phyloP scores from a whole-genome alignment of 2,113 vertebrate genomes.

The Notiomystis cincta region DNA sequence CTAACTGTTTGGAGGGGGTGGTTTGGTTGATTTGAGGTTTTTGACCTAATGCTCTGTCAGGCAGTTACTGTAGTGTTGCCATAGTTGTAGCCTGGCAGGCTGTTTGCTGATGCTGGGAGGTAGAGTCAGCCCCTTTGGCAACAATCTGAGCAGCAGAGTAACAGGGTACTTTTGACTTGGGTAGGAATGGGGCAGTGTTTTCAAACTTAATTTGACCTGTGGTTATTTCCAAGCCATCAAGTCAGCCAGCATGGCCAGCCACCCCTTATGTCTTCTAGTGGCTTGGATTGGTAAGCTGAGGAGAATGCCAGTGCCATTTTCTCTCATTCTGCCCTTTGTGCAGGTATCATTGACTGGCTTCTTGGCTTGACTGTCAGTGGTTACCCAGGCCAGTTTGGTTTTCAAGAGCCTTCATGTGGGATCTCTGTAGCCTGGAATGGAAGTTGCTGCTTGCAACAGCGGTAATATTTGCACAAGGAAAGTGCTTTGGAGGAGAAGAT shows the following conservation, averaged over 20 bases:
- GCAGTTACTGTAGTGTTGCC: rapidly evolving
- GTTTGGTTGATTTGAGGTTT: background rate
- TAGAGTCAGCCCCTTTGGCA: background rate
- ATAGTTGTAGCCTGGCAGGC: background rate
- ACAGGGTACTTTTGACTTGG: rapidly evolving
- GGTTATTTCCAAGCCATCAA: background rate
- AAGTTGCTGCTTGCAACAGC: background rate
- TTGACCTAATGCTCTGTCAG: background rate
- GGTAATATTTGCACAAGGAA: background rate
- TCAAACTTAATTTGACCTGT: rapidly evolving
- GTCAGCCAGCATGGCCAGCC: no score
- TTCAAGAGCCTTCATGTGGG: background rate
- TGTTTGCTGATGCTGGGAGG: background rate
- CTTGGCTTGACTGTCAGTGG: background rate
- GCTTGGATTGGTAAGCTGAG: background rate
- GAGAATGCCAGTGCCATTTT: background rate
- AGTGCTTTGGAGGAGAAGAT: background rate
- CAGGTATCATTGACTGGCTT: background rate
- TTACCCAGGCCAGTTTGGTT: background rate
- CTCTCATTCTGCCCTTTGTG: background rate
- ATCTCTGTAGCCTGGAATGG: background rate
- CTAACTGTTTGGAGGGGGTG: no score
- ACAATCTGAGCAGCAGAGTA: background rate
- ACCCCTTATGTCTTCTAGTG: rapidly evolving
- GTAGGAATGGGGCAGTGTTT: background rate